Evolutionary conservation across 1,140 invertebrate genomes (phyloP).

Genomic region (Cataglyphis hispanica): DNA sequence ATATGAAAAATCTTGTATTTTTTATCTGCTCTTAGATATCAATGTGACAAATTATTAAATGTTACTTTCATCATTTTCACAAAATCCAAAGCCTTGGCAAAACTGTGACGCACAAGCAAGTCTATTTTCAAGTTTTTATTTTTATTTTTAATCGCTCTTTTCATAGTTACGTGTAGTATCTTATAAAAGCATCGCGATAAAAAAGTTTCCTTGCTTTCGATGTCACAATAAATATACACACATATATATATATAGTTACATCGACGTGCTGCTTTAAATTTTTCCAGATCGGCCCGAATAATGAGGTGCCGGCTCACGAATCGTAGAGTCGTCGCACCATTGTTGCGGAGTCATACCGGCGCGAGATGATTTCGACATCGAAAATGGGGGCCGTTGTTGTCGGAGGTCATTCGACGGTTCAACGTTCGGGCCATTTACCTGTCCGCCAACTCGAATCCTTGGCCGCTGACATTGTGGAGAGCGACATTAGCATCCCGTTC

Average conservation of each 20-base stretch:
- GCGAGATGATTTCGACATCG: constrained; percentile 66
- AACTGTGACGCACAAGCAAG: constrained; percentile 35
- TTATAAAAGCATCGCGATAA: constrained; percentile 26
- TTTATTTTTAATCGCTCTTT: constrained; percentile 48
- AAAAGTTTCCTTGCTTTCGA: neutral
- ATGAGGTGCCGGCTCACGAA: neutral
- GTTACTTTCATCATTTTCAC: constrained; percentile 14
- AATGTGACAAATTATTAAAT: constrained; percentile 1
- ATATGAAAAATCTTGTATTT: constrained; percentile 8
- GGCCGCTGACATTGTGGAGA: constrained; percentile 60
- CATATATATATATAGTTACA: neutral
- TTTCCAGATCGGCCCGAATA: neutral
- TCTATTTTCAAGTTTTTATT: constrained; percentile 36
- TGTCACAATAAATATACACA: neutral
- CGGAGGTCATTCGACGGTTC: constrained; percentile 80
- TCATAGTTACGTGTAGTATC: constrained; percentile 7
- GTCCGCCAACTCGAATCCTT: constrained; percentile 69
- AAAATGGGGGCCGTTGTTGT: constrained; percentile 79
- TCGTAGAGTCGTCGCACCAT: neutral
- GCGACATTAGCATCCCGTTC: constrained; percentile 62
- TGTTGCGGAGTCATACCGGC: constrained; percentile 56
- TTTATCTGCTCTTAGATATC: neutral
- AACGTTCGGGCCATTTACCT: constrained; percentile 78
- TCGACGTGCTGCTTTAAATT: neutral
- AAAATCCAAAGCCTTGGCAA: constrained; percentile 25